Evolutionary conservation across 2,113 vertebrate genomes (phyloP).

Genomic region (Bos javanicus): DNA sequence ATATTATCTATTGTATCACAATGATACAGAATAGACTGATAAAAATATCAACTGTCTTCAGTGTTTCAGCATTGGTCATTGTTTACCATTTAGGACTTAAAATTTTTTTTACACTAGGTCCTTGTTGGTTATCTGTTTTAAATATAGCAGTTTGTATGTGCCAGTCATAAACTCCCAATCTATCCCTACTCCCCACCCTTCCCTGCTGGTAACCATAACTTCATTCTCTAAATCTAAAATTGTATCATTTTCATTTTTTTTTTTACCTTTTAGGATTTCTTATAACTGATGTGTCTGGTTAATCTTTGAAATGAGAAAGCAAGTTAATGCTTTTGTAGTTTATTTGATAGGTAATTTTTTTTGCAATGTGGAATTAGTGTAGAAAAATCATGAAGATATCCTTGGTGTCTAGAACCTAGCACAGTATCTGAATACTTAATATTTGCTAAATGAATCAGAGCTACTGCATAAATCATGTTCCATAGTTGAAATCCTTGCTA

Average conservation of each 20-base stretch:
- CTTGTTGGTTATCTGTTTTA: background rate
- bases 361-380: background rate
- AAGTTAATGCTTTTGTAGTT: background rate
- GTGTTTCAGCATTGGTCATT: background rate
- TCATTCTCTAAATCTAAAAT: background rate
- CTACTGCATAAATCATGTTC: background rate
- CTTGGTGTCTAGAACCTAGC: background rate
- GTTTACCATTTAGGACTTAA: background rate
- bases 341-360: background rate
- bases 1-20: background rate
- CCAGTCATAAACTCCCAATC: background rate
- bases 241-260: background rate
- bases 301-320: background rate
- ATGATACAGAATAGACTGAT: background rate
- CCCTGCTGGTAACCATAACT: background rate
- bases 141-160: background rate
- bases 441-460: conserved; percentile 11
- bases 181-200: background rate
- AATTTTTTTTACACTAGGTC: background rate
- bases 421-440: background rate
- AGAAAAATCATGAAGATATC: background rate
- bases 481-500: background rate
- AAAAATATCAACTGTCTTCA: background rate
- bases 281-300: background rate
- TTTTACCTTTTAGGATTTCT: background rate